Conservation (phyloP, 2,797 vertebrate species). For the Melanotaenia trifasciata region DNA sequence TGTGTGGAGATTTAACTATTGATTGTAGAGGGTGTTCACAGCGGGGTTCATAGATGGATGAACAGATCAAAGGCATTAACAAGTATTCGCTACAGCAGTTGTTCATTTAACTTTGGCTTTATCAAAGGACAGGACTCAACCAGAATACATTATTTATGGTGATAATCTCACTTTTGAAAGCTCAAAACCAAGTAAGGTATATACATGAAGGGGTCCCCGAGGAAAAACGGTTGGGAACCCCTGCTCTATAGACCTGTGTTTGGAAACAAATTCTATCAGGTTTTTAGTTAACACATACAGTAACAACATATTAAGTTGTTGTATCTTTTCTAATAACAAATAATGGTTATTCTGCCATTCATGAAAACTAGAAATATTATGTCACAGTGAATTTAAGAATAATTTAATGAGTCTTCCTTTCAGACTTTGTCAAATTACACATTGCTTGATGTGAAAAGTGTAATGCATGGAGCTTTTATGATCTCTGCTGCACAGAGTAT, state of each 20-base stretch:
- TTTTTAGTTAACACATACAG: constrained; percentile 10
- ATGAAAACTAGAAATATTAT: constrained; percentile 6
- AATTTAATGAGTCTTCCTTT: constrained; percentile 4
- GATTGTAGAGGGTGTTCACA: constrained; percentile 5
- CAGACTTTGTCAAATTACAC: constrained; percentile 14
- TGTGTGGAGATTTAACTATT: constrained; percentile 14
- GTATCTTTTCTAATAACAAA: constrained; percentile 2
- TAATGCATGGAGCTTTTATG: constrained; percentile 18
- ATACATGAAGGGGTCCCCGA: too few species aligned
- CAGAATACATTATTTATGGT: too few species aligned
- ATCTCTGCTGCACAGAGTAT: constrained; percentile 13
- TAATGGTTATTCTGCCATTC: background rate
- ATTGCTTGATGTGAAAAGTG: background rate
- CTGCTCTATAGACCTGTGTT: background rate
- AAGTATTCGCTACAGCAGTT: background rate
- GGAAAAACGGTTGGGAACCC: too few species aligned
- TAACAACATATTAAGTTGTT: constrained; percentile 11
- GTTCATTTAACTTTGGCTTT: too few species aligned
- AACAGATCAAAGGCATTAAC: constrained; percentile 24
- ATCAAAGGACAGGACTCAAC: too few species aligned
- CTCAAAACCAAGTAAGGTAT: too few species aligned
- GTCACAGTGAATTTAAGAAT: background rate
- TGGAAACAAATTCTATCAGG: constrained; percentile 11
- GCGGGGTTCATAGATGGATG: constrained; percentile 2
- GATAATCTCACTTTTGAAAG: too few species aligned